A percentile compares a stretch with the other conserved stretches of the same genome.
phyloP scores from a whole-genome alignment of 2,797 vertebrate species.

The Syndactyla subalaris region DNA sequence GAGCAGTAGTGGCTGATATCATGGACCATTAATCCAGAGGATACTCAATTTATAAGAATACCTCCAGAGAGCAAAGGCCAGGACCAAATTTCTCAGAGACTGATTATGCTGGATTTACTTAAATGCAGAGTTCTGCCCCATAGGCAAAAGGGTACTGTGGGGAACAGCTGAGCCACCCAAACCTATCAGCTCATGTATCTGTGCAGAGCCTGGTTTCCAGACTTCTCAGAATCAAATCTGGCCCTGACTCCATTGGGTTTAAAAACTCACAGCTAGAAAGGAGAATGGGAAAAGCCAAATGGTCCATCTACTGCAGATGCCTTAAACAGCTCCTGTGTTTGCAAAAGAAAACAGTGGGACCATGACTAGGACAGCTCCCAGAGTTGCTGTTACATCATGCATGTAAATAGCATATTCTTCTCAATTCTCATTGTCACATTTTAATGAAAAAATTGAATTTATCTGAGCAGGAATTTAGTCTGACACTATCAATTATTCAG shows the following conservation, averaged over 20 bases:
- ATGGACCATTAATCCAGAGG: not conserved
- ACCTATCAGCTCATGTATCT: rapidly evolving
- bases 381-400: not conserved
- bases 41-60: not conserved
- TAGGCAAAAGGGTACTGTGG: not conserved
- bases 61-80: not conserved
- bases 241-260: not conserved
- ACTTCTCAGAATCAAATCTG: not conserved
- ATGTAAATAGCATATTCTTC: not conserved
- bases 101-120: not conserved
- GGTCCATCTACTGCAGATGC: not conserved
- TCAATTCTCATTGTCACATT: not conserved
- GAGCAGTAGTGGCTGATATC: not conserved
- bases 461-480: not conserved
- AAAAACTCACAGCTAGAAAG: not conserved
- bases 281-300: not conserved
- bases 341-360: not conserved
- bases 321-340: not conserved
- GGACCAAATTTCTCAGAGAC: not conserved
- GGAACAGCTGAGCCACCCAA: not conserved
- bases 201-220: not conserved
- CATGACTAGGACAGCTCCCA: not conserved
- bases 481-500: not conserved
- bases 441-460: not conserved
- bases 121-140: not conserved